A percentile compares a stretch with the other conserved stretches of the same genome.
Evolutionary conservation across 2,888 invertebrate genomes (phyloP).

Genomic region (Galerucella pusilla): DNA sequence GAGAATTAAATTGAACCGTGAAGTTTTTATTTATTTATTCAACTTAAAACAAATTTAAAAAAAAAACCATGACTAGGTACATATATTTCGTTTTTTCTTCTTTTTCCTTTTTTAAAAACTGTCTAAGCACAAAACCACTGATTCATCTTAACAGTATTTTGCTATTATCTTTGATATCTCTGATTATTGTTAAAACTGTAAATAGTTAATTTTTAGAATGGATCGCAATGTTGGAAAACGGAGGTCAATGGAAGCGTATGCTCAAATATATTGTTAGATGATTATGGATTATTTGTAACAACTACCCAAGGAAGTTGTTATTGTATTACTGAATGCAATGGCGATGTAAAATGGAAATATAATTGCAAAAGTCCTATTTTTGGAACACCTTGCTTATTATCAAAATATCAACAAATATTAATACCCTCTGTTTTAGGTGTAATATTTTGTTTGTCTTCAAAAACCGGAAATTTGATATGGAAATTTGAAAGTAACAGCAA

Average conservation of each 20-base stretch:
- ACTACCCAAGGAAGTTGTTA: conserved; percentile 72
- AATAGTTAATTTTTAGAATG: conserved; percentile 66
- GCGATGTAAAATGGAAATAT: conserved; percentile 71
- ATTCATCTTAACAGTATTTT: no score
- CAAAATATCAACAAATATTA: conserved; percentile 62
- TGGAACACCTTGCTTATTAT: conserved; percentile 71
- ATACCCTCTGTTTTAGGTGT: conserved; percentile 70
- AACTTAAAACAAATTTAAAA: no score
- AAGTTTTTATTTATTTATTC: no score
- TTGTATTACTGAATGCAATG: conserved; percentile 63
- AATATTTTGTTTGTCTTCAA: conserved; percentile 68
- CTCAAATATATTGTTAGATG: conserved; percentile 65
- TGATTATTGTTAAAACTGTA: conserved; percentile 5
- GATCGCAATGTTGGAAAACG: conserved; percentile 62
- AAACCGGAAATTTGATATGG: conserved; percentile 36
- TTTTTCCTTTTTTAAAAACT: no score
- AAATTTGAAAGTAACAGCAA: conserved; percentile 59
- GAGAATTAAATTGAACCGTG: no score
- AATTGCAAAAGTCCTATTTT: conserved; percentile 74
- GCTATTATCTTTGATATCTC: background rate
- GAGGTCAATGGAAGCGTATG: conserved; percentile 65
- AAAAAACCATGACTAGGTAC: no score
- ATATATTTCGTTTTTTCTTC: no score
- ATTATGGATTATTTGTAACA: conserved; percentile 65
- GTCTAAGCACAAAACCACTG: no score